phyloP scores from a whole-genome alignment of 1,140 invertebrate species.

The Prorops nasuta region DNA sequence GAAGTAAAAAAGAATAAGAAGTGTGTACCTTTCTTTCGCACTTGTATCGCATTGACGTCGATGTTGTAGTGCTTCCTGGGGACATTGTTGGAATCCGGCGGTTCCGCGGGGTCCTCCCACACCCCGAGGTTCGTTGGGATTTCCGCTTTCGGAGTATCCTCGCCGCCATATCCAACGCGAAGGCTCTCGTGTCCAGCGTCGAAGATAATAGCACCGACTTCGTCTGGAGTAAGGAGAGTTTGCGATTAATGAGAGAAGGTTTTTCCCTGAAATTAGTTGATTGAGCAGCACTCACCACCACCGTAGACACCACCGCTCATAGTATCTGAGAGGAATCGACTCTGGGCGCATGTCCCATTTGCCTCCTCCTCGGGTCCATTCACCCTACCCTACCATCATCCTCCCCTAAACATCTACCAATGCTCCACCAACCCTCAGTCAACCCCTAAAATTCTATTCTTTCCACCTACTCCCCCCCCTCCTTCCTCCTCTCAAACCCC shows the following conservation, averaged over 20 bases:
- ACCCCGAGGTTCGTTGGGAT: constrained; percentile 83
- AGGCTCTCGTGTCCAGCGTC: constrained; percentile 73
- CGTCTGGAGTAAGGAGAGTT: constrained; percentile 58
- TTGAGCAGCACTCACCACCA: constrained; percentile 44
- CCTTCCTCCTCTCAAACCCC: constrained; percentile 3
- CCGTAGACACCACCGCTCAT: constrained; percentile 58
- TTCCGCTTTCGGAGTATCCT: constrained; percentile 91
- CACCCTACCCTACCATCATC: too few species aligned
- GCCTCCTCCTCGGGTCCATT: constrained; percentile 3
- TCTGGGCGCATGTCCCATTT: constrained; percentile 31
- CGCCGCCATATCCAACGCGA: constrained; percentile 86
- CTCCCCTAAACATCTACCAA: too few species aligned
- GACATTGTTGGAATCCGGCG: constrained; percentile 24
- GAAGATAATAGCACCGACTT: constrained; percentile 78
- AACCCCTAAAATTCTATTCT: too few species aligned
- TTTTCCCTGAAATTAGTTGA: too few species aligned
- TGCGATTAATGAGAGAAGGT: too few species aligned
- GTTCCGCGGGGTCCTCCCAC: constrained; percentile 60
- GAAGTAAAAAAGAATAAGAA: too few species aligned
- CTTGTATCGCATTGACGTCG: constrained; percentile 43
- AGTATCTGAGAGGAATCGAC: constrained; percentile 32
- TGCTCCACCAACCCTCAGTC: too few species aligned
- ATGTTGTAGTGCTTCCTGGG: constrained; percentile 42
- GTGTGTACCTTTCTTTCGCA: constrained; percentile 44
- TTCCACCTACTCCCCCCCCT: too few species aligned